Evolutionary conservation across 2,797 vertebrate genomes (phyloP), one percentile per base, ranked within the genome.

Genomic region (Gymnoscopelus microlampas): DNA sequence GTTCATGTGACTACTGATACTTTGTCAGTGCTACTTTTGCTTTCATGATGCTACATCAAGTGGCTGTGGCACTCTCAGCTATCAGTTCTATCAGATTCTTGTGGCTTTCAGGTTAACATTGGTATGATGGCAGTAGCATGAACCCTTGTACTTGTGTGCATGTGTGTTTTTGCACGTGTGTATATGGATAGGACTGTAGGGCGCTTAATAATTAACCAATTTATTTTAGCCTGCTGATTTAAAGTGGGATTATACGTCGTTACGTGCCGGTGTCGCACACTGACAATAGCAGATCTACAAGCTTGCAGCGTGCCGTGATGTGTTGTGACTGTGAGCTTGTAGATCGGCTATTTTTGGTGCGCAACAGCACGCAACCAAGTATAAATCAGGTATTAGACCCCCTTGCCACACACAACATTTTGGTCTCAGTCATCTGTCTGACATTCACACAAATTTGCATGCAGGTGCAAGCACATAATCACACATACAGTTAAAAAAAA

Each of bases 131-230:
- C 32, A 26, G 64, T 69, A 74, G 68, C 65, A 73, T 71, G 66
- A 75, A 72, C 24, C 24, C 68, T 64, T 70, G 73, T 48, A 50
- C 0, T 26, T 15, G 24, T 62, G 60, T 13, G 58, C 49, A 24
- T 32, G 35, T 60, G 8, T 24, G 26, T 32, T 35, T 51, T 55
- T 47, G 62, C 15, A 62, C 63, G 74, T 15, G 64, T 48, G 86
- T 74, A 63, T 74, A 82, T 80, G 78, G 49, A 80, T 55, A 68
- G 60, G 66, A 60, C 47, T 65, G 50, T 64, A 55, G 51, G 50
- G 65, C 32, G 69, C 76, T 88, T 71, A 85, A 86, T 86, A 77
- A 83, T 85, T 88, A 81, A 86, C 53, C 75, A 62, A 60, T 23
- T 19, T 69, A 78, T 86, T 82, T 86, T 88, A 85, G 83, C 78